These are phyloP conservation scores for Ondatra zibethicus DNA, from an alignment of 2,113 vertebrate genomes.

Conservation along the genomic window DNA sequence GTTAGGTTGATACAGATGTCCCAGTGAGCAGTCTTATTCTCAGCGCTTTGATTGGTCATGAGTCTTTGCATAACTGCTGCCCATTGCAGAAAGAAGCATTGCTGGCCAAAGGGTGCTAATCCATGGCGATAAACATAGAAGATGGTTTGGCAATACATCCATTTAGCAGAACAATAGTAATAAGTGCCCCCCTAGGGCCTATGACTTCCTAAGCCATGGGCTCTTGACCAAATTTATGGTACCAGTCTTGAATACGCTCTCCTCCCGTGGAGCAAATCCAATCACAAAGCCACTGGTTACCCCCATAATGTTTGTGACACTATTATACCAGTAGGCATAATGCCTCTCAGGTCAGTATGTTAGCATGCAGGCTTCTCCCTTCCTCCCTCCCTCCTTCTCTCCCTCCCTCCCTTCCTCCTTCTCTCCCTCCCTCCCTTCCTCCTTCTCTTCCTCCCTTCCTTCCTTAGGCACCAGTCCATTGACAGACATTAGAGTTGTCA, in stretches of 20 bases:
- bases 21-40: not conserved
- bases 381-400: not conserved
- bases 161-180: not conserved
- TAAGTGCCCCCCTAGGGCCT: not conserved
- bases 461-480: constrained; percentile 85
- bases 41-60: not conserved
- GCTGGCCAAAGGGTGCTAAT: not conserved
- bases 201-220: not conserved
- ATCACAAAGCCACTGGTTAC: not conserved
- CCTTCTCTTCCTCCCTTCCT: not conserved
- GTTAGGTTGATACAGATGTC: not conserved
- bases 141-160: not conserved
- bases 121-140: not conserved
- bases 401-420: not conserved
- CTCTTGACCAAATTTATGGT: not conserved
- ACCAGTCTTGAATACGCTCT: not conserved
- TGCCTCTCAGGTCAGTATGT: not conserved
- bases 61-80: not conserved
- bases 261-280: not conserved
- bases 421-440: not conserved
- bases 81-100: no score
- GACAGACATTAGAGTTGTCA: constrained; percentile 92
- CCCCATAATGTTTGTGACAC: not conserved
- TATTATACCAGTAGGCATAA: not conserved
- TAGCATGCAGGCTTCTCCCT: not conserved